A percentile compares a stretch with the other conserved stretches of the same genome.
Conservation (phyloP, 2,797 vertebrate species). For the Lycodopsis pacificus region DNA sequence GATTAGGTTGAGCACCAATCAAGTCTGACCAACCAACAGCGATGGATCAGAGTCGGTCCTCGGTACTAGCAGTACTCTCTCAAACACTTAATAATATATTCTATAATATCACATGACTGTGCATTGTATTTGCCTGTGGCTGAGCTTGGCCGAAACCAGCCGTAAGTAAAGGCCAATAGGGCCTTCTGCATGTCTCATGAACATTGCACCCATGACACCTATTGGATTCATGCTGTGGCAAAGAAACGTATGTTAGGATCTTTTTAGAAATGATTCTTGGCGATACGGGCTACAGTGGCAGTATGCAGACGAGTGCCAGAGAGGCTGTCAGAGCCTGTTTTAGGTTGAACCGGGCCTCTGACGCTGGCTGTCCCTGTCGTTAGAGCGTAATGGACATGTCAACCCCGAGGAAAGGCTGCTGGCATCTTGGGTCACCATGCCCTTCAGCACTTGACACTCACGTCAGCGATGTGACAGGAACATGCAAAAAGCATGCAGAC, state of each 20-base stretch:
- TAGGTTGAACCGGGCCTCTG: slow-evolving; percentile 43
- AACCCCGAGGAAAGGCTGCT: slow-evolving; percentile 68
- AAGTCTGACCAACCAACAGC: slow-evolving; percentile 28
- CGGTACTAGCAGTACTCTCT: slow-evolving; percentile 25
- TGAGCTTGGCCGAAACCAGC: slow-evolving; percentile 59
- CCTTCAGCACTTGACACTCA: slow-evolving; percentile 72
- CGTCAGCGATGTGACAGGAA: slow-evolving; percentile 63
- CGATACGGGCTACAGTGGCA: slow-evolving; percentile 20
- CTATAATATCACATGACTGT: slow-evolving; percentile 64
- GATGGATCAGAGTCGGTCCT: slow-evolving; percentile 39
- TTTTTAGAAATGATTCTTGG: slow-evolving; percentile 31
- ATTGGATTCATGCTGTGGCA: slow-evolving; percentile 53
- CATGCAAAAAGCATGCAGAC: slow-evolving; percentile 71
- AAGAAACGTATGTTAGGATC: slow-evolving; percentile 60
- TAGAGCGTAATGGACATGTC: slow-evolving; percentile 75
- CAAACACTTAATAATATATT: slow-evolving; percentile 52
- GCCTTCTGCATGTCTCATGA: slow-evolving; percentile 68
- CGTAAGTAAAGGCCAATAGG: slow-evolving; percentile 55
- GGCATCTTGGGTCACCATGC: slow-evolving; percentile 70
- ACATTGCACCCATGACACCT: slow-evolving; percentile 54
- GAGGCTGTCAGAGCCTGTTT: slow-evolving; percentile 58
- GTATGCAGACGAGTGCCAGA: slow-evolving; percentile 51
- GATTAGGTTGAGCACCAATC: slow-evolving; percentile 17
- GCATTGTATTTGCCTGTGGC: slow-evolving; percentile 65
- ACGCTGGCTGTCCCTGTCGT: slow-evolving; percentile 64